Base-by-base conservation (phyloP, 2,797 vertebrate genomes). In the Miichthys miiuy region DNA sequence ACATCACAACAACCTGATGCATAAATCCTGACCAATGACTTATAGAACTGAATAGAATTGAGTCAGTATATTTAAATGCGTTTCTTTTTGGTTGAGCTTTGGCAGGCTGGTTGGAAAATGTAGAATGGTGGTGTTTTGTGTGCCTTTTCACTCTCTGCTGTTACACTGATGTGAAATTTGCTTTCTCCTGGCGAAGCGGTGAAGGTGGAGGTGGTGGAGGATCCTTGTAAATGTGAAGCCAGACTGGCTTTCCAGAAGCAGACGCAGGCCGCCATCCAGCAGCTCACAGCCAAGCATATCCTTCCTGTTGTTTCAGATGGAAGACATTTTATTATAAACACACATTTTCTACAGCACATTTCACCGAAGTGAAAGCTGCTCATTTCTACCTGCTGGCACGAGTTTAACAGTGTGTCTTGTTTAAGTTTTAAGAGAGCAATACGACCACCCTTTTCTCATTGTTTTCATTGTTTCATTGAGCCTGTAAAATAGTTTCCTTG, bases 241-340 rank as follows among this genome's bases (percentile, higher is more conserved):
- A 94, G 96, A 3, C 87, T 96, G 93, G 96, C 93, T 3, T 97
- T 99, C 93, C 97, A 98, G 91, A 96, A 94, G 77, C 94, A 96
- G 23, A 95, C 96, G 13, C 97, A 94, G 84, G 95, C 93, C 0
- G 89, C 88, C 81, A 92, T 99, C 55, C 96, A 97, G 92, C 94
- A 96, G 87, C 93, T 99, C 80, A 94, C 95, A 23, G 89, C 89
- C 82, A 98, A 95, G 89, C 78, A 99, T 99, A 99, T 99, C 98
- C 97, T 98, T 97, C 92, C 60, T 83, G 80, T 80, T 81, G 70
- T 68, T 75, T 84, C 83, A 87, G 72, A 55, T 77, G 83, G 67
- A 47, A 14, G 58, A 60, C 72, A 0, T 71, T 81, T 68, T 77
- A 55, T 65, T 74, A 18, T 34, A 21, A 83, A 69, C 68, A 34